Conservation (phyloP, 2,888 invertebrate genomes). For the Cordilura impudica region DNA sequence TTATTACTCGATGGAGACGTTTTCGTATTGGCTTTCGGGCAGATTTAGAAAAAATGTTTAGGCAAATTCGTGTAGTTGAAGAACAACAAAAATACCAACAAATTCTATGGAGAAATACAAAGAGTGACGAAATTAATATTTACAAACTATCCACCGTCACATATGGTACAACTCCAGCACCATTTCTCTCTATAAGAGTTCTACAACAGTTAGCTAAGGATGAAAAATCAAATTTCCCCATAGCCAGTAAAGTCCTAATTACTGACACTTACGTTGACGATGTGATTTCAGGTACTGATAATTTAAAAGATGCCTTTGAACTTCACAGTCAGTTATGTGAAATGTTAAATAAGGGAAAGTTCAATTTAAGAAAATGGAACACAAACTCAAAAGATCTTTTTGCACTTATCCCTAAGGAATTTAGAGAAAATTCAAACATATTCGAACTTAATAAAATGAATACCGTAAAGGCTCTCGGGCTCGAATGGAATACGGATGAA, state of each 20-base stretch:
- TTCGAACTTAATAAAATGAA: conserved; percentile 34
- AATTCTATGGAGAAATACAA: conserved; percentile 35
- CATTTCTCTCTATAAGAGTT: conserved; percentile 56
- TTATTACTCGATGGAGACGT: conserved; percentile 41
- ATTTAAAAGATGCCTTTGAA: conserved; percentile 13
- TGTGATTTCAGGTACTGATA: conserved; percentile 38
- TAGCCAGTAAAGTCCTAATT: conserved; percentile 32
- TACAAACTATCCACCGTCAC: conserved; percentile 50
- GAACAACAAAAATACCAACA: conserved; percentile 50
- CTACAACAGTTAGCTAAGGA: conserved; percentile 47
- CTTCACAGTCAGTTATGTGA: conserved; percentile 30
- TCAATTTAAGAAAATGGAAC: conserved; percentile 56
- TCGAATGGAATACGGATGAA: too few species aligned
- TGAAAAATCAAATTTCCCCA: conserved; percentile 31
- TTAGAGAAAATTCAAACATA: conserved; percentile 21
- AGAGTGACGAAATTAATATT: conserved; percentile 15
- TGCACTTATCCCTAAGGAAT: conserved; percentile 29
- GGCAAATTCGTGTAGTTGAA: conserved; percentile 38
- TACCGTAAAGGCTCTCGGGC: too few species aligned
- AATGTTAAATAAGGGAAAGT: conserved; percentile 20
- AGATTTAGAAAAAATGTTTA: conserved; percentile 60
- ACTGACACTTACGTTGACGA: conserved; percentile 42
- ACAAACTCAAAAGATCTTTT: conserved; percentile 40
- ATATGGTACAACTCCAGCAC: conserved; percentile 46
- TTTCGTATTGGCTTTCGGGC: conserved; percentile 48